Base-by-base conservation (phyloP, 2,797 vertebrate species). In the Heliangelus exortis region DNA sequence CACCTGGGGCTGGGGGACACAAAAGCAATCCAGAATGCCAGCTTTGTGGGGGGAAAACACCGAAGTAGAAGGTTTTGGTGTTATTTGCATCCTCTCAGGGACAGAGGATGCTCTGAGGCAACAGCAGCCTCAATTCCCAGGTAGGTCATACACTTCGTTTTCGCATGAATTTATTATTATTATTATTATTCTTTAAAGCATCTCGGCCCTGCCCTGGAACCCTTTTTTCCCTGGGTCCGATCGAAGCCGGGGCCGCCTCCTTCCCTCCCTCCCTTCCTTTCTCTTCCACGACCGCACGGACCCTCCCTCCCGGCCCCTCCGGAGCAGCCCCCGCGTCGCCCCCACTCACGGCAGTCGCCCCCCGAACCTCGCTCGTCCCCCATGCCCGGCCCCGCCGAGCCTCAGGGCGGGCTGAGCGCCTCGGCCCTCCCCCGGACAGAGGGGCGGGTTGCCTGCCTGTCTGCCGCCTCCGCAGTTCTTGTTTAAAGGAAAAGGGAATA, bases 291-390 rank as follows among this genome's bases (percentile, higher is more conserved):
- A 4, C 65, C 66, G 3, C 34, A 43, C 34, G 20, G 33, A 13
- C 4, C 14, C 12, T 22, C 62, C 41, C 29, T 55, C 28, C 48
- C 10, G 19, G 16, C 7, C 43, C 43, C 18, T 3, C 68, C 2
- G 29, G 51, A 51, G 50, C 66, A 31, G 18, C 29, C 29, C 23
- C 57, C 7, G 22, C 36, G 31, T 15, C 26, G 25, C 25, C 36
- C 62, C 21, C 71, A 96, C 97, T 97, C 89, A 97, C 97, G 82
- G 45, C 9, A 90, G 31, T 96, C 96, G n/a, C 41, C 71, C 7
- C 83, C 97, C 10, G 69, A 36, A 1, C 58, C 89, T 79, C 75
- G 34, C 0, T 47, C 84, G 55, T 93, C 93, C 25, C 66, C 87
- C 71, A 91, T 88, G 43, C 23, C 59, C 33, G 51, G 33, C 41